These are phyloP conservation scores for Drosophila kikkawai DNA, from an alignment of 1,140 invertebrate species.

Conservation along the genomic window DNA sequence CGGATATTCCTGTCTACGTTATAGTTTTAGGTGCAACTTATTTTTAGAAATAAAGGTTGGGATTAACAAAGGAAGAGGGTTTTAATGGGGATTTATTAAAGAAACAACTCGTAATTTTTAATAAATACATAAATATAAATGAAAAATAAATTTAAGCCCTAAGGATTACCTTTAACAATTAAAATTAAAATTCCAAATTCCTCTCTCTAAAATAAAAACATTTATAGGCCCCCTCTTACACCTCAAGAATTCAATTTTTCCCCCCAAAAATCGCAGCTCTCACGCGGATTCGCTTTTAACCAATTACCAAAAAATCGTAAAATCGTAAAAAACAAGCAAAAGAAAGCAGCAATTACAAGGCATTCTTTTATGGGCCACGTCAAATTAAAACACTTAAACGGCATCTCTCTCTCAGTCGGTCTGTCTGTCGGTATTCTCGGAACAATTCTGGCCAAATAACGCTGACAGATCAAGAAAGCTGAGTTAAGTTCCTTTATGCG, in stretches of 20 bases:
- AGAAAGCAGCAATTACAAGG: conserved; percentile 31
- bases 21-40: conserved; percentile 1
- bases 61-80: background rate
- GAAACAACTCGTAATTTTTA: background rate
- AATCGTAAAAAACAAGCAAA: background rate
- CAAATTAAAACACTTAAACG: conserved; percentile 69
- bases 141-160: too few relatives aligned
- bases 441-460: conserved; percentile 56
- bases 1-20: conserved; percentile 35
- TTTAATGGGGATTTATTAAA: background rate
- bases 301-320: conserved; percentile 25
- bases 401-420: conserved; percentile 20
- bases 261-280: background rate
- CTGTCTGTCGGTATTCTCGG: conserved; percentile 45
- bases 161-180: too few relatives aligned
- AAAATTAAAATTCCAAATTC: background rate
- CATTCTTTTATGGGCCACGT: conserved; percentile 57
- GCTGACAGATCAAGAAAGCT: conserved; percentile 59
- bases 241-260: background rate
- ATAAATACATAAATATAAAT: too few relatives aligned
- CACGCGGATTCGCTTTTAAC: conserved; percentile 18
- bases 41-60: background rate
- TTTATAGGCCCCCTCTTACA: background rate
- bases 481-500: conserved; percentile 15
- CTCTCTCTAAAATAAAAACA: background rate